Evolutionary conservation across 2,888 invertebrate genomes (phyloP).

Genomic region (Pristionchus exspectatus): DNA sequence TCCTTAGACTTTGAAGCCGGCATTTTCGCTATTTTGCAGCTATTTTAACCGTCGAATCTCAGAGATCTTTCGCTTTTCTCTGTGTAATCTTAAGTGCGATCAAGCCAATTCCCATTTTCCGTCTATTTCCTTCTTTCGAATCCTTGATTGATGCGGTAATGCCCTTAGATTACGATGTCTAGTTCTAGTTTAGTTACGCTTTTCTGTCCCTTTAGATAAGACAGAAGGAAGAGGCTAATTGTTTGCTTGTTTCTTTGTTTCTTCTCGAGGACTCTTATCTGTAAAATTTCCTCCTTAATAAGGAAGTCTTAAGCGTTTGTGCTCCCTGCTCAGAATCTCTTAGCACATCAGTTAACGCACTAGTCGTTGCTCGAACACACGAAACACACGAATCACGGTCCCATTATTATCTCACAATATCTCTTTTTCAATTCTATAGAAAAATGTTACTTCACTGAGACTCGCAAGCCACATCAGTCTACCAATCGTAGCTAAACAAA

Average conservation of each 20-base stretch:
- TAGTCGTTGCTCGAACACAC: too few relatives aligned
- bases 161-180: not conserved
- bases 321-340: not conserved
- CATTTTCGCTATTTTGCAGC: not conserved
- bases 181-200: not conserved
- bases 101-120: not conserved
- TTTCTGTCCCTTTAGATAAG: not conserved
- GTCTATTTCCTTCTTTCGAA: not conserved
- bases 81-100: slow-evolving; percentile 1
- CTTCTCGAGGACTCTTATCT: not conserved
- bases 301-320: not conserved
- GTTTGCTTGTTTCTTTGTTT: not conserved
- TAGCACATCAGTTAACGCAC: not conserved
- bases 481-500: too few relatives aligned
- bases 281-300: not conserved
- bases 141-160: slow-evolving; percentile 17
- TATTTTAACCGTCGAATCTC: not conserved
- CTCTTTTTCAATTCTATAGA: too few relatives aligned
- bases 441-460: not conserved
- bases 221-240: too few relatives aligned
- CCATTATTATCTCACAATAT: too few relatives aligned
- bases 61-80: not conserved
- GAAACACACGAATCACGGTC: too few relatives aligned
- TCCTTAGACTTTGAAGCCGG: not conserved
- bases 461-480: not conserved